Percentiles rank a stretch among this genome's conserved stretches.
Conservation (phyloP, 2,113 vertebrate species). For the Eleginops maclovinus region DNA sequence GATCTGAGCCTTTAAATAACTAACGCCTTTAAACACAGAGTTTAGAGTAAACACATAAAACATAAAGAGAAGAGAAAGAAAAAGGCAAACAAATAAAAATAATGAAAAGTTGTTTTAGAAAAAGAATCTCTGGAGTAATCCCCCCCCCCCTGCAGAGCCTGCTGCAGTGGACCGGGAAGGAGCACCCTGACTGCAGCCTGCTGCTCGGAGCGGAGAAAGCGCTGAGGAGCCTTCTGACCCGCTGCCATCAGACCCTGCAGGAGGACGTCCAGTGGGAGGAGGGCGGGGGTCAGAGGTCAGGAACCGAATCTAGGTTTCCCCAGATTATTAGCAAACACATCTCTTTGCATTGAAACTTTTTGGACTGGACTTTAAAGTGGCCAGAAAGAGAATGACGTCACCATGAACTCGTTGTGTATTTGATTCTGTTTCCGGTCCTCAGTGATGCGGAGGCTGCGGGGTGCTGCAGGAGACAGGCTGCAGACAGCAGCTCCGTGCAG, state of each 20-base stretch:
- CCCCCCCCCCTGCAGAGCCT: slow-evolving; percentile 50
- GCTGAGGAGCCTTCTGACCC: slow-evolving; percentile 72
- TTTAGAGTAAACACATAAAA: too few species aligned
- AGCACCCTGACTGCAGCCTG: slow-evolving; percentile 81
- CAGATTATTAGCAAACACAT: too few species aligned
- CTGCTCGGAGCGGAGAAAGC: slow-evolving; percentile 77
- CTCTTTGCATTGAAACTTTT: too few species aligned
- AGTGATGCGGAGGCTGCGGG: slow-evolving; percentile 37
- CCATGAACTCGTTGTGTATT: too few species aligned
- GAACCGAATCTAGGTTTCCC: not conserved
- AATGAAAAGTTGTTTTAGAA: too few species aligned
- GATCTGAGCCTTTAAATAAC: too few species aligned
- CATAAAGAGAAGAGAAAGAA: too few species aligned
- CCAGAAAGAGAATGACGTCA: too few species aligned
- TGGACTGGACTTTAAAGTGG: too few species aligned
- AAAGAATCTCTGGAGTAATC: too few species aligned
- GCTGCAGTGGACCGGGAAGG: slow-evolving; percentile 79
- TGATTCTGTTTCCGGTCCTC: not conserved
- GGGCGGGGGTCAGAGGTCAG: slow-evolving; percentile 57
- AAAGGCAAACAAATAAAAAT: too few species aligned
- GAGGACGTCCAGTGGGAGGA: slow-evolving; percentile 74
- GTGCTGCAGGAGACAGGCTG: not conserved
- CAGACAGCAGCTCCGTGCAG: slow-evolving; percentile 42
- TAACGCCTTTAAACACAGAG: too few species aligned
- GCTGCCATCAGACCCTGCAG: slow-evolving; percentile 80